Evolutionary conservation across 2,888 invertebrate species (phyloP), one percentile per base, ranked within the genome.

Genomic region (Aporophyla nigra): DNA sequence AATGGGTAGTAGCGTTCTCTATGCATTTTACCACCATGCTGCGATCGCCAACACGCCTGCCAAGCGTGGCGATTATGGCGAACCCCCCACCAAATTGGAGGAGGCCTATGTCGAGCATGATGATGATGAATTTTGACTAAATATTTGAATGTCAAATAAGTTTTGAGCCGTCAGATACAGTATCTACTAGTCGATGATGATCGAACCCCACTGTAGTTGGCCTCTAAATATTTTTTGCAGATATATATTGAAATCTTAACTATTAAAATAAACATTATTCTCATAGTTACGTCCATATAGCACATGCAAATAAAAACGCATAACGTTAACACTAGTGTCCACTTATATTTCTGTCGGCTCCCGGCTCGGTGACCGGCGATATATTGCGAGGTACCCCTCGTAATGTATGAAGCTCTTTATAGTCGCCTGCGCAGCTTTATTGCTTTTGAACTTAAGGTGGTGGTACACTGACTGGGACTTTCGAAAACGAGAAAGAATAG

Each of bases 341-440:
- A 87, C 90, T 90, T 87, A 88, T 90, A 89, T 90, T 88, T 86
- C 84, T 85, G 84, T 83, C 84, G 78, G 90, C 91, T 89, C 90
- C 91, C 83, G 88, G 74, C 82, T 78, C 81, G 73, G 88, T 88
- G 82, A 82, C 88, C 81, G 61, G 73, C 78, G 79, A 88, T 82
- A 74, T 87, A 88, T 80, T 77, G 88, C 88, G 74, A 81, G 76
- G 79, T 85, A 88, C 87, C 79, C 88, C 88, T 92, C 93, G 90
- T 92, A 93, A 92, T 85, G 89, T 90, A 90, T 90, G 85, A 88
- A 87, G 87, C 88, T 88, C 86, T 91, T 91, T 91, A 91, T 90
- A 88, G 88, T 83, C 86, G 88, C 88, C 80, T 86, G 89, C 87
- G 89, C 88, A 86, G 84, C 86, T 93, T 93, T 93, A 92, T 92